A percentile compares a stretch with the other conserved stretches of the same genome.
phyloP scores from a whole-genome alignment of 2,888 invertebrate genomes.

The Romanomermis culicivorax region DNA sequence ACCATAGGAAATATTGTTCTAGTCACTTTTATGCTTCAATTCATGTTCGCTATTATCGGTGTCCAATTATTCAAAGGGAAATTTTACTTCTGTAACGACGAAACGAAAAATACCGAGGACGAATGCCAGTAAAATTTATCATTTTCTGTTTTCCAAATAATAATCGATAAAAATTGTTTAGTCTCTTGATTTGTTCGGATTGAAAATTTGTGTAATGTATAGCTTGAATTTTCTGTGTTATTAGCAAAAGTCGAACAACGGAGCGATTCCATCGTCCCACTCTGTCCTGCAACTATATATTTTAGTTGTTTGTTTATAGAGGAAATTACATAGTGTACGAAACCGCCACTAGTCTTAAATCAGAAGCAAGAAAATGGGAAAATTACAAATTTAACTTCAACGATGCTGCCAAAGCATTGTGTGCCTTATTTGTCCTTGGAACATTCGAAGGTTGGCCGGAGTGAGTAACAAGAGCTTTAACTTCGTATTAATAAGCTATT shows the following conservation, averaged over 20 bases:
- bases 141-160: neutral
- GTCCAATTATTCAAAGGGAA: constrained; percentile 79
- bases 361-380: constrained; percentile 54
- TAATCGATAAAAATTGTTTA: too few species aligned
- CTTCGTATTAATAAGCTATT: too few species aligned
- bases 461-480: constrained; percentile 35
- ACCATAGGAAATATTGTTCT: constrained; percentile 79
- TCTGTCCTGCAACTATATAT: too few species aligned
- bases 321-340: too few species aligned
- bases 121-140: constrained; percentile 4
- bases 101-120: neutral
- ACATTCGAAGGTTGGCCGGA: constrained; percentile 97
- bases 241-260: too few species aligned
- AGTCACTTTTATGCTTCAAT: constrained; percentile 93
- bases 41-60: constrained; percentile 98
- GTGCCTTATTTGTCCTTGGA: constrained; percentile 87
- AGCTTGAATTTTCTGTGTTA: too few species aligned
- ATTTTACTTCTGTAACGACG: neutral
- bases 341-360: too few species aligned
- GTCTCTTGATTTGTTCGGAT: too few species aligned
- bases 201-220: too few species aligned
- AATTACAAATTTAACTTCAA: constrained; percentile 82
- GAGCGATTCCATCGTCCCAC: too few species aligned
- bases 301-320: too few species aligned
- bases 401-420: constrained; percentile 86